These are phyloP conservation scores for Crotalus horridus DNA, from an alignment of 2,113 vertebrate species.

Conservation along the genomic window DNA sequence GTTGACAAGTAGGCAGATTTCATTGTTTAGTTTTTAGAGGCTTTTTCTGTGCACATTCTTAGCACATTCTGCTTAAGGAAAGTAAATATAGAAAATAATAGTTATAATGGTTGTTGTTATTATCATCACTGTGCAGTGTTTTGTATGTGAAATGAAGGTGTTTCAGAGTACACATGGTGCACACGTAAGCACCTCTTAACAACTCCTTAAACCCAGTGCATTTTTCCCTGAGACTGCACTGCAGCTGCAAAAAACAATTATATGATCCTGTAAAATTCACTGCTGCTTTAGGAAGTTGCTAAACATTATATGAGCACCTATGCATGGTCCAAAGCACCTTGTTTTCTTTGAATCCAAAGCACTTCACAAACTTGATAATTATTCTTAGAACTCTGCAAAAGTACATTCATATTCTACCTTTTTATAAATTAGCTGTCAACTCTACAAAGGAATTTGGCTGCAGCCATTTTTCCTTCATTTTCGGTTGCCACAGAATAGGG, in stretches of 20 bases:
- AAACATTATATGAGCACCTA: neutral
- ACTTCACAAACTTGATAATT: neutral
- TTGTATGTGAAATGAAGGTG: neutral
- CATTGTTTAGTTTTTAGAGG: neutral
- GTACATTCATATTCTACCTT: neutral
- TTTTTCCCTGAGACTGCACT: neutral
- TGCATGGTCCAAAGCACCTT: neutral
- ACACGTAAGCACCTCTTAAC: neutral
- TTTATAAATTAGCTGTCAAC: neutral
- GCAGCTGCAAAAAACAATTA: neutral
- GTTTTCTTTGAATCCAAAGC: neutral
- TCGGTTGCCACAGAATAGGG: too few species aligned
- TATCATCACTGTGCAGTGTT: neutral
- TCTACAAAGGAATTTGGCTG: too few species aligned
- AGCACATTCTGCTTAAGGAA: neutral
- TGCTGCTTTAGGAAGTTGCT: neutral
- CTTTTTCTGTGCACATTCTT: neutral
- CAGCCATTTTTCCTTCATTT: too few species aligned
- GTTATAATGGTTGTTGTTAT: neutral
- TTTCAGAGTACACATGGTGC: neutral
- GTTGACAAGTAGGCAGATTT: neutral
- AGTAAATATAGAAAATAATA: neutral
- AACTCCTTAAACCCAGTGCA: neutral
- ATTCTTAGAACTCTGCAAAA: neutral
- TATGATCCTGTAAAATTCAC: neutral